These are phyloP conservation scores for Parauchenoglanis punctatus DNA, from an alignment of 2,797 vertebrate genomes.

Conservation along the genomic window DNA sequence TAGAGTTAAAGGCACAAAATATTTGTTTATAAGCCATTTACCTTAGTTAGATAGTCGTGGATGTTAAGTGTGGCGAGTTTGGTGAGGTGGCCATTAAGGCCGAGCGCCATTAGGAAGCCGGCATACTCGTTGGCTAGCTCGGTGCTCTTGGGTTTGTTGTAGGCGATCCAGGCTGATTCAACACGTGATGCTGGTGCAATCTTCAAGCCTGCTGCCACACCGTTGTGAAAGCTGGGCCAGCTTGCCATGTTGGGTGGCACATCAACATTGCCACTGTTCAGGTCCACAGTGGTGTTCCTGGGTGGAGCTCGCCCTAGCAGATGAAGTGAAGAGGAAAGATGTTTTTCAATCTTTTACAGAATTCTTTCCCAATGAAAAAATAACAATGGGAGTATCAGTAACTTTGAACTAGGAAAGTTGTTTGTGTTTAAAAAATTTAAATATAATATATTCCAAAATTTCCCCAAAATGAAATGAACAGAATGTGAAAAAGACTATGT, in stretches of 20 bases:
- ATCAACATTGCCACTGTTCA: conserved; percentile 96
- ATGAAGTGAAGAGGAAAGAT: background rate
- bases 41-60: conserved; percentile 97
- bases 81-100: conserved; percentile 94
- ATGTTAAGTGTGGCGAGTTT: conserved; percentile 96
- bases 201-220: conserved; percentile 93
- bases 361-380: background rate
- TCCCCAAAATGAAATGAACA: background rate
- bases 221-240: conserved; percentile 98
- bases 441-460: background rate
- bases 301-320: conserved; percentile 91
- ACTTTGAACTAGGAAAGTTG: background rate
- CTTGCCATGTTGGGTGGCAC: conserved; percentile 97
- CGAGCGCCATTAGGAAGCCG: conserved; percentile 96
- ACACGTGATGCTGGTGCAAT: conserved; percentile 96
- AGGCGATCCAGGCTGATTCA: conserved; percentile 97
- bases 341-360: background rate
- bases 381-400: background rate
- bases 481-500: background rate
- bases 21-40: conserved; percentile 56
- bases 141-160: conserved; percentile 95
- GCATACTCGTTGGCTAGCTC: conserved; percentile 97
- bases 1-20: background rate
- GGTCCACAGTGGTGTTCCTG: conserved; percentile 91
- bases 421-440: background rate